Conservation (phyloP, 2,797 vertebrate genomes). For the Tapirus indicus region DNA sequence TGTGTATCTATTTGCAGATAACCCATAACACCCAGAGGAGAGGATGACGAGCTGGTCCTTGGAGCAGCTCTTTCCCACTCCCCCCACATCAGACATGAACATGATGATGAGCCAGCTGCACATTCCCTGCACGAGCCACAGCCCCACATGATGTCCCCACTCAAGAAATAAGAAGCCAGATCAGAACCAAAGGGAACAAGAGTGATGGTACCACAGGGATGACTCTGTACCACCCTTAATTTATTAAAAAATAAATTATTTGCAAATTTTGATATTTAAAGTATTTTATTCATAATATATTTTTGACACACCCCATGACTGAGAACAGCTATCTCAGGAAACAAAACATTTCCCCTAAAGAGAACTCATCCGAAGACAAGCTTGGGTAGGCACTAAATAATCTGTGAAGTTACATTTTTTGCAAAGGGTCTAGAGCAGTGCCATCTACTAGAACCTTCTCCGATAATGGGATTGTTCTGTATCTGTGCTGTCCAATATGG, state of each 20-base stretch:
- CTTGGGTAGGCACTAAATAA: background rate
- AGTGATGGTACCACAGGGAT: rapidly evolving
- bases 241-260: background rate
- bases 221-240: background rate
- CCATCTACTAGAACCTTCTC: background rate
- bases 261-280: background rate
- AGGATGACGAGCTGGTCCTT: rapidly evolving
- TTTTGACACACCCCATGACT: background rate
- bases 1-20: background rate
- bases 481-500: rapidly evolving
- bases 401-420: background rate
- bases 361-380: background rate
- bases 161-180: background rate
- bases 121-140: rapidly evolving
- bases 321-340: background rate
- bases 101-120: rapidly evolving
- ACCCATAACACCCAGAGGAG: too few species aligned
- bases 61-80: background rate
- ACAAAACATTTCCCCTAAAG: background rate
- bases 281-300: background rate
- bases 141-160: too few species aligned
- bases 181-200: background rate
- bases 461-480: rapidly evolving
- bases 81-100: background rate
- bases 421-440: too few species aligned